Percentiles rank a stretch among this genome's conserved stretches.
Conservation (phyloP, 1,140 invertebrate genomes). For the Heliothis virescens region DNA sequence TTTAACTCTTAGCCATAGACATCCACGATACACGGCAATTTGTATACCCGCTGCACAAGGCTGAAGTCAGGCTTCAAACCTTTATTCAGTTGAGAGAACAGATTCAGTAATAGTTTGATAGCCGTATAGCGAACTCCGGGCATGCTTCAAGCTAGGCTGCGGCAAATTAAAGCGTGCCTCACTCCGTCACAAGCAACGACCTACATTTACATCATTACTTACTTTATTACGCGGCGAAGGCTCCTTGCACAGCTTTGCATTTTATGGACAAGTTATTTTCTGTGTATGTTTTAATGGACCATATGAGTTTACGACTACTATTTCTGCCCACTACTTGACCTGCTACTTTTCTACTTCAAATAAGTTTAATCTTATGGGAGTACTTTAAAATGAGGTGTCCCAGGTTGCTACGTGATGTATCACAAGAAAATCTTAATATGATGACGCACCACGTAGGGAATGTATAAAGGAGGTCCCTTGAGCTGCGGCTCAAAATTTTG, state of each 20-base stretch:
- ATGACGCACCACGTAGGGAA: not conserved
- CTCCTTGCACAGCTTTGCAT: constrained; percentile 37
- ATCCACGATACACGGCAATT: not conserved
- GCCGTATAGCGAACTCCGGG: constrained; percentile 20
- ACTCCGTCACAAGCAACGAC: constrained; percentile 36
- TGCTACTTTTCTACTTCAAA: not conserved
- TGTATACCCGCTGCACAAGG: not conserved
- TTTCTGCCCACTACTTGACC: not conserved
- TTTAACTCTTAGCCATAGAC: not conserved
- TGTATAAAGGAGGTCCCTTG: not conserved
- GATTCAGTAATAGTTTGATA: constrained; percentile 41
- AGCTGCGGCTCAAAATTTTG: not conserved
- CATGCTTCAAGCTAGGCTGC: constrained; percentile 9
- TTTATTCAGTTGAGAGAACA: constrained; percentile 26
- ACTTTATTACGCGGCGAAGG: constrained; percentile 49
- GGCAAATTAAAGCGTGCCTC: constrained; percentile 52
- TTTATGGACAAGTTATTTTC: constrained; percentile 36
- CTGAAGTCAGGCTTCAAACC: not conserved
- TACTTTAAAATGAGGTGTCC: no score
- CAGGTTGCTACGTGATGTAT: not conserved
- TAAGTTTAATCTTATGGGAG: no score
- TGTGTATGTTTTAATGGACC: constrained; percentile 17
- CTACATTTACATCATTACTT: constrained; percentile 56
- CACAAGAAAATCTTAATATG: not conserved
- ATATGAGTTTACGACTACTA: constrained; percentile 4